Percentiles rank a stretch among this genome's conserved stretches.
Evolutionary conservation across 2,888 invertebrate species (phyloP).

Genomic region (Sipha maydis): DNA sequence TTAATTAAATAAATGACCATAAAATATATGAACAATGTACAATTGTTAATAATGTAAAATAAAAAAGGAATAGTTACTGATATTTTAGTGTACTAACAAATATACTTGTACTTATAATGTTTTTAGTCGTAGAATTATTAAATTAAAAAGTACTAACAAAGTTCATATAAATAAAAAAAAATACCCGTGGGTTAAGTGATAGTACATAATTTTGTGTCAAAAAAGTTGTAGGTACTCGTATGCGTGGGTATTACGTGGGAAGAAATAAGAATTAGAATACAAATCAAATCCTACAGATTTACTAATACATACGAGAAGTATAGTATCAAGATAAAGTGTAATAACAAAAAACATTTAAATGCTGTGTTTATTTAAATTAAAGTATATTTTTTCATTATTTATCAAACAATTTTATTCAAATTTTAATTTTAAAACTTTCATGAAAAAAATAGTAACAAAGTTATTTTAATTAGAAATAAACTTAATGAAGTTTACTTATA

Average conservation of each 20-base stretch:
- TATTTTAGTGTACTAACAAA: too few relatives aligned
- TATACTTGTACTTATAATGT: too few relatives aligned
- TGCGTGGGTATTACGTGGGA: constrained; percentile 56
- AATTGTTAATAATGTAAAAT: not conserved
- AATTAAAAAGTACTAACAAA: too few relatives aligned
- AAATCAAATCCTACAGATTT: constrained; percentile 51
- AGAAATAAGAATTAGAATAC: constrained; percentile 48
- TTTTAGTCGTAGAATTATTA: too few relatives aligned
- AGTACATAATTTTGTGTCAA: not conserved
- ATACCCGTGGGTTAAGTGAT: constrained; percentile 17
- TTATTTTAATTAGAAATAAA: too few relatives aligned
- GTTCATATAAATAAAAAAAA: not conserved
- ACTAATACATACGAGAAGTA: not conserved
- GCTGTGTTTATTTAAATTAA: not conserved
- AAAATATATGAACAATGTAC: too few relatives aligned
- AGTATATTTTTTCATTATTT: not conserved
- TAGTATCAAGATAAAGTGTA: not conserved
- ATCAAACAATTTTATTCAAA: not conserved
- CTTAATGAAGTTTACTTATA: too few relatives aligned
- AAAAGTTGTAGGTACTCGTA: not conserved
- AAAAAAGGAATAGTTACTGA: not conserved
- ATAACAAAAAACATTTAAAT: not conserved
- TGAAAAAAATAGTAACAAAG: not conserved
- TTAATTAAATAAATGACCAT: too few relatives aligned
- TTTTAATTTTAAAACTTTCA: not conserved